A percentile compares a stretch with the other conserved stretches of the same genome.
Conservation (phyloP, 2,113 vertebrate species). For the Talpa occidentalis region DNA sequence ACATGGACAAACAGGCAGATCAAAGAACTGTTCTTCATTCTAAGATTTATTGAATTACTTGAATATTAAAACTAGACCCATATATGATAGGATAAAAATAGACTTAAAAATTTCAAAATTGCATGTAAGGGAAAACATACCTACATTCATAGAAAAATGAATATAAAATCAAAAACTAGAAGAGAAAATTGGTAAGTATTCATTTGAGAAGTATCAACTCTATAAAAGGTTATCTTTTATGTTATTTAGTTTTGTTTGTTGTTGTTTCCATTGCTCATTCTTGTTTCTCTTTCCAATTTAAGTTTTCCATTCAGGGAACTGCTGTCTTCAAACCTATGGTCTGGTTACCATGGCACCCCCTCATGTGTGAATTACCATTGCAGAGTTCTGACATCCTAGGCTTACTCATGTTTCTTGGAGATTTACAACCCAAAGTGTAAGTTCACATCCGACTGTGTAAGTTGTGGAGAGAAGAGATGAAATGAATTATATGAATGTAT, state of each 20-base stretch:
- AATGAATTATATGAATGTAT: background rate
- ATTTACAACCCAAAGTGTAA: background rate
- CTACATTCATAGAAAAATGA: background rate
- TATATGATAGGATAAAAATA: background rate
- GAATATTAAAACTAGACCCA: background rate
- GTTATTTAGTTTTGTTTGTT: too few relatives aligned
- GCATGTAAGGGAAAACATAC: background rate
- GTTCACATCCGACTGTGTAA: background rate
- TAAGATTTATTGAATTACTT: background rate
- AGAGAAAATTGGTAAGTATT: background rate
- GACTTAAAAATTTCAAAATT: conserved; percentile 27
- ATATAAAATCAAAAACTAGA: background rate
- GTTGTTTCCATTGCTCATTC: background rate
- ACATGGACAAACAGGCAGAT: background rate
- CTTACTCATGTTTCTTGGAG: background rate
- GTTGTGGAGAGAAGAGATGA: background rate
- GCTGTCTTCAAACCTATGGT: background rate
- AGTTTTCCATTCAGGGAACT: background rate
- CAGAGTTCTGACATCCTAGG: background rate
- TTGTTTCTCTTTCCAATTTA: background rate
- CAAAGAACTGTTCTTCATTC: background rate
- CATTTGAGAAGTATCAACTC: background rate
- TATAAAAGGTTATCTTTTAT: background rate
- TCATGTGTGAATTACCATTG: background rate
- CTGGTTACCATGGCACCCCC: background rate